Conservation (phyloP, 2,113 vertebrate genomes). For the Microcebus lehilahytsara region DNA sequence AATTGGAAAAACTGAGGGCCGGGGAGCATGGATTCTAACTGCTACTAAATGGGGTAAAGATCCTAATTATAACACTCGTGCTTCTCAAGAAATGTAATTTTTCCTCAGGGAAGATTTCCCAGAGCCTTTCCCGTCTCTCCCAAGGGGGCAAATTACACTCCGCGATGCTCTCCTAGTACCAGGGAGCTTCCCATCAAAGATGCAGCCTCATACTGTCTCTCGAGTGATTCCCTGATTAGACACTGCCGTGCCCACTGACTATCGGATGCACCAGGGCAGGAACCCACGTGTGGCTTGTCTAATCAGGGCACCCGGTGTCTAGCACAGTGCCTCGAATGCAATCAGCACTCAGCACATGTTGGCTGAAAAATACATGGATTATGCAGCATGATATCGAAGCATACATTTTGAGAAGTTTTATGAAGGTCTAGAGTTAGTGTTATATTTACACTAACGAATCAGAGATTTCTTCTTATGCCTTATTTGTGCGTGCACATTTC, state of each 20-base stretch:
- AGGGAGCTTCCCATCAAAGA: rapidly evolving
- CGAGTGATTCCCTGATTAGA: not conserved
- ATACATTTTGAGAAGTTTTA: not conserved
- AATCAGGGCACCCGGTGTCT: not conserved
- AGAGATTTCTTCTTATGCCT: not conserved
- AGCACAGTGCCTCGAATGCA: not conserved
- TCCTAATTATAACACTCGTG: not conserved
- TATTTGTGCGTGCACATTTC: not conserved
- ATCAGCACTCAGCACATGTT: not conserved
- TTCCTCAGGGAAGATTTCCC: not conserved
- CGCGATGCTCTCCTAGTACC: rapidly evolving
- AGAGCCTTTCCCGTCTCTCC: not conserved
- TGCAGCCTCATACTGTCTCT: rapidly evolving
- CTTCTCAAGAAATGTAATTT: not conserved
- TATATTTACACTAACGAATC: not conserved
- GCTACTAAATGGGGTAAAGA: not conserved
- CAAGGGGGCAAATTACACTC: not conserved
- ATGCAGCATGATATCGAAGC: not conserved
- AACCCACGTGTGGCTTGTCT: not conserved
- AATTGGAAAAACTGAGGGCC: not conserved
- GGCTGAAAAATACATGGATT: not conserved
- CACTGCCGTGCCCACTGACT: rapidly evolving
- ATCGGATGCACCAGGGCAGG: not conserved
- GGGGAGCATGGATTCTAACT: not conserved
- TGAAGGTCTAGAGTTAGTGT: not conserved